Base-by-base conservation (phyloP, 2,888 invertebrate species). In the Nycteola revayana region DNA sequence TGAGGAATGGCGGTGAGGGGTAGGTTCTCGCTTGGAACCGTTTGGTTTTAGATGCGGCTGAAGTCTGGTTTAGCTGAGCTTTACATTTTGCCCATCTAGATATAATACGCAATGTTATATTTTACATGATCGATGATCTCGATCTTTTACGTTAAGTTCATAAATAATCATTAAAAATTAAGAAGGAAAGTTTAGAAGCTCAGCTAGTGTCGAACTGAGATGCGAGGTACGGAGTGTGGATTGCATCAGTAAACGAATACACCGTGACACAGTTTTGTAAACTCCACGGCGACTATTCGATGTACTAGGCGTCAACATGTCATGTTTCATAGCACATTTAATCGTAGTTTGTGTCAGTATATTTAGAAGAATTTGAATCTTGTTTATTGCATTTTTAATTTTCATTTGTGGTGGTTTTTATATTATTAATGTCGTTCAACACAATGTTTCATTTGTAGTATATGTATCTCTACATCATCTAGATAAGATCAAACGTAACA, bases 271-370 rank as follows among this genome's bases (percentile, higher is more conserved):
- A 49, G 44, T 56, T 49, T 42, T 47, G 41, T 55, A 42, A 54
- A 42, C 38, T 35, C 43, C 41, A 46, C 45, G 43, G 41, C 22
- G 46, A 49, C 34, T 51, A 45, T 43, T 46, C 44, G 25, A 54
- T 58, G 53, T 49, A 55, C 46, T 52, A 60, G 63, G 45, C 57
- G 55, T 60, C 54, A 56, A 53, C 50, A 57, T 62, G 56, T 66
- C 65, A 66, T 66, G 50, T 65, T 67, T 62, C 61, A 66, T 66
- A 72, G 71, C 70, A 72, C 70, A 61, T 69, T 61, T 65, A 64
- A 61, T 62, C 47, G 70, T 76, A 77, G 75, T 64, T 69, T 68
- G 66, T 74, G 73, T 71, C 72, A 54, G 56, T 75, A 67, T 66
- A 55, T 57, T 67, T 71, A 72, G 70, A 66, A 49, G 59, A 58